A percentile compares a stretch with the other conserved stretches of the same genome.
Evolutionary conservation across 2,797 vertebrate genomes (phyloP).

Genomic region (Thalassophryne amazonica): DNA sequence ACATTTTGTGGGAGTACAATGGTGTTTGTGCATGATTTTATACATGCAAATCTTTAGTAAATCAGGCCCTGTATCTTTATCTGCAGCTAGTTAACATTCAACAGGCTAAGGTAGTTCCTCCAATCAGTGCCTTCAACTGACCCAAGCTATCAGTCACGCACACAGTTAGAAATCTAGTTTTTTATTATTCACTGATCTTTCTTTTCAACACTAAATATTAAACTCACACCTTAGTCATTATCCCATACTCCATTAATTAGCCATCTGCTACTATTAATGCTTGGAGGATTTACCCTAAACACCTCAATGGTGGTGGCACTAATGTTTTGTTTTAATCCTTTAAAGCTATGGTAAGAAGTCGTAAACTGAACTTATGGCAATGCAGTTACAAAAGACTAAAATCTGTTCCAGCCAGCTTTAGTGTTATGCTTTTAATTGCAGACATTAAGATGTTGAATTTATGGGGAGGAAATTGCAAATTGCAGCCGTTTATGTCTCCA

Average conservation of each 20-base stretch:
- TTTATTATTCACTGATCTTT: slow-evolving; percentile 41
- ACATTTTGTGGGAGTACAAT: no score
- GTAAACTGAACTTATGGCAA: slow-evolving; percentile 43
- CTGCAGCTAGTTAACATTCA: slow-evolving; percentile 59
- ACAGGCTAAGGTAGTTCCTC: slow-evolving; percentile 50
- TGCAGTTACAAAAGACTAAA: slow-evolving; percentile 38
- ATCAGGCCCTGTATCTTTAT: slow-evolving; percentile 57
- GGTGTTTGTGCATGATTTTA: slow-evolving; percentile 1
- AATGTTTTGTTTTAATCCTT: not conserved
- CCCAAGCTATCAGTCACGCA: slow-evolving; percentile 40
- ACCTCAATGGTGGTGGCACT: not conserved
- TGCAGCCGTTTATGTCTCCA: slow-evolving; percentile 22
- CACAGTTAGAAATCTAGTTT: slow-evolving; percentile 36
- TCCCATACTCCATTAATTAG: slow-evolving; percentile 11
- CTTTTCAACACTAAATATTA: slow-evolving; percentile 19
- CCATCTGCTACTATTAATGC: slow-evolving; percentile 35
- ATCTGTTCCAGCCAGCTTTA: slow-evolving; percentile 35
- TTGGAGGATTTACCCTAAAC: slow-evolving; percentile 13
- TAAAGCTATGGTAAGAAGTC: slow-evolving; percentile 12
- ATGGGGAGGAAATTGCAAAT: slow-evolving; percentile 30
- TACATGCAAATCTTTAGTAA: slow-evolving; percentile 53
- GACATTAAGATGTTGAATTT: slow-evolving; percentile 41
- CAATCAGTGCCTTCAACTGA: slow-evolving; percentile 69
- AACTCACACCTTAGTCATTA: not conserved
- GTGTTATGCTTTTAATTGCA: slow-evolving; percentile 45